Conservation (phyloP, 2,888 invertebrate species). For the Lypha dubia region DNA sequence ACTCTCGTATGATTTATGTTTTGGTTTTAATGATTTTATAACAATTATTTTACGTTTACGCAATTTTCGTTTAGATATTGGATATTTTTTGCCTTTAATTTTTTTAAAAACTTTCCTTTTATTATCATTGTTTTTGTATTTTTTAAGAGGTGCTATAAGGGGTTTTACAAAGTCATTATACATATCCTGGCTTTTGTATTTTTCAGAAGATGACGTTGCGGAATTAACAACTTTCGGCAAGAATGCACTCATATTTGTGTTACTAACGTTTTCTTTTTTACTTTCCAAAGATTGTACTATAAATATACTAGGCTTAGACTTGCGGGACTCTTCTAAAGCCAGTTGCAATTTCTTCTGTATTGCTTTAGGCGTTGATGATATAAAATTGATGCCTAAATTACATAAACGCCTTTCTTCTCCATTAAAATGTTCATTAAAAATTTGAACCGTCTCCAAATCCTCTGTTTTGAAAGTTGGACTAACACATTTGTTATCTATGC, state of each 20-base stretch:
- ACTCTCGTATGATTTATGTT: conserved; percentile 35
- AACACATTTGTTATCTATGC: background rate
- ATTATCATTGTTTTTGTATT: conserved; percentile 38
- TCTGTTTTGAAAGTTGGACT: conserved; percentile 2
- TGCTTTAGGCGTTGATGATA: conserved; percentile 16
- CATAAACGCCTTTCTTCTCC: conserved; percentile 3
- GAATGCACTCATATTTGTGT: background rate
- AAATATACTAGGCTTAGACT: conserved; percentile 79
- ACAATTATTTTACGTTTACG: conserved; percentile 78
- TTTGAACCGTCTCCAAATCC: background rate
- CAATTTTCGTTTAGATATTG: conserved; percentile 74
- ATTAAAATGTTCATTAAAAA: background rate
- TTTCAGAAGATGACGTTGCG: background rate
- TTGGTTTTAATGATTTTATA: conserved; percentile 74
- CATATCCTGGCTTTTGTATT: background rate
- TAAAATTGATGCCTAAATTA: conserved; percentile 19
- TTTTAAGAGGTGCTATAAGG: background rate
- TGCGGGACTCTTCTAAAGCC: conserved; percentile 79
- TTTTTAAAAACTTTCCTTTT: conserved; percentile 40
- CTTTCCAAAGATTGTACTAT: conserved; percentile 77
- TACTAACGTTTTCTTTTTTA: conserved; percentile 46
- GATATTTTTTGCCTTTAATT: conserved; percentile 46
- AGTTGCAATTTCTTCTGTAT: conserved; percentile 73
- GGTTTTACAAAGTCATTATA: background rate
- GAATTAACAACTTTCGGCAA: background rate